A percentile compares a stretch with the other conserved stretches of the same genome.
Conservation (phyloP, 2,113 vertebrate species). For the Arizona elegans region DNA sequence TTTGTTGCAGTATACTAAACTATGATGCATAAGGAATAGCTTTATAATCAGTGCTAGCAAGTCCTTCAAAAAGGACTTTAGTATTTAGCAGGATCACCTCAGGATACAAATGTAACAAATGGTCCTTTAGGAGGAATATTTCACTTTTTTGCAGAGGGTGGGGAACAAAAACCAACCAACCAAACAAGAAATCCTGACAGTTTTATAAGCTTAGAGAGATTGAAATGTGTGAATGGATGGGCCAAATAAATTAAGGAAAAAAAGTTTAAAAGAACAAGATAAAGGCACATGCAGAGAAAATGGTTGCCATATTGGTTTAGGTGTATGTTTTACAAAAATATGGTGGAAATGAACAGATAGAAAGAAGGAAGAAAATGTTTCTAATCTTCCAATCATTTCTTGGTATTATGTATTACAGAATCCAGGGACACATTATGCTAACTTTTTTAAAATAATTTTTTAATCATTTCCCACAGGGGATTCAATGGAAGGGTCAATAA, state of each 20-base stretch:
- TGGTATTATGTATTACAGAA: not conserved
- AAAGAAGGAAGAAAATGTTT: constrained; percentile 4
- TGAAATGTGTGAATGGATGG: not conserved
- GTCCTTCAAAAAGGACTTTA: not conserved
- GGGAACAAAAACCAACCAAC: not conserved
- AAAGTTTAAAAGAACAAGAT: not conserved
- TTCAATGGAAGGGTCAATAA: not conserved
- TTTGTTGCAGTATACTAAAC: not conserved
- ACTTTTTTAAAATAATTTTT: too few species aligned
- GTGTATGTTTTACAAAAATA: not conserved
- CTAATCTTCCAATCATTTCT: accelerated
- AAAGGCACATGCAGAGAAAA: not conserved
- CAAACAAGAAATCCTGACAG: not conserved
- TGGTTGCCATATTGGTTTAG: not conserved
- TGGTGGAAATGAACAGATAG: constrained; percentile 20
- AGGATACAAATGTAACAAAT: not conserved
- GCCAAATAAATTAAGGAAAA: not conserved
- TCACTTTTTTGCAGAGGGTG: not conserved
- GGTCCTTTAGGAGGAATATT: not conserved
- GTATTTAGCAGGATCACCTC: not conserved
- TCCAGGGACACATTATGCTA: not conserved
- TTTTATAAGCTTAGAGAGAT: not conserved
- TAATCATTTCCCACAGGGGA: accelerated
- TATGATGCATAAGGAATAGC: not conserved
- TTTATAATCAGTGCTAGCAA: not conserved